Evolutionary conservation across 2,797 vertebrate species (phyloP), one percentile per base, ranked within the genome.

Genomic region (Tenualosa thibaudeaui): DNA sequence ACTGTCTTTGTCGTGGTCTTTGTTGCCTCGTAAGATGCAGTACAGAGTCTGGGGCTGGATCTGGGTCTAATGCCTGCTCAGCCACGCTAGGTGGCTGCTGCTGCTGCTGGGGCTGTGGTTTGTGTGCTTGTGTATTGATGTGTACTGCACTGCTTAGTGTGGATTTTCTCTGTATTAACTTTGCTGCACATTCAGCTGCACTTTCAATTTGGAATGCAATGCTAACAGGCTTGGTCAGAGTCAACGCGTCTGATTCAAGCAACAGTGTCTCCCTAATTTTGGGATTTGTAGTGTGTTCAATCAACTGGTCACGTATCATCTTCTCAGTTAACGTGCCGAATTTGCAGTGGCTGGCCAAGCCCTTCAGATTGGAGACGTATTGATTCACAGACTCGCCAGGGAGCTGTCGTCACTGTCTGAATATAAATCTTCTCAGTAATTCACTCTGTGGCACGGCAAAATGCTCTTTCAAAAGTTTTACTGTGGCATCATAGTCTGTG

Each of bases 371-470:
- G 12, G 13, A 56, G 3, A 15, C 54, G 13, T 56, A 56, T 17
- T 56, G 54, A 17, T 17, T 1, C 12, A 86, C 78, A 19, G 56
- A 84, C 53, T 86, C 86, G 56, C 78, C 31, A 2, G 75, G 56
- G 3, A 26, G 82, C 8, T 81, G 85, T 10, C 49, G 43, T 1
- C 56, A 24, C 26, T 54, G 78, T 12, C 81, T 1, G 4, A 84
- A 84, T 5, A 84, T 15, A n/a, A 84, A 53, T 10, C 37, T 5
- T 15, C 8, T 12, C 0, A 84, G 49, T 6, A 87, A 43, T 4
- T 40, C 65, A 31, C 81, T 81, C 3, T 85, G 81, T 43, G 65
- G 53, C 3, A 65, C 53, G 9, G 81, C 40, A n/a, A 87, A 84
- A 12, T 84, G 85, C 0, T 22, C n/a, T 1, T 60, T 65, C 24